A percentile compares a stretch with the other conserved stretches of the same genome.
phyloP scores from a whole-genome alignment of 2,797 vertebrate species.

The Hirundo rustica region DNA sequence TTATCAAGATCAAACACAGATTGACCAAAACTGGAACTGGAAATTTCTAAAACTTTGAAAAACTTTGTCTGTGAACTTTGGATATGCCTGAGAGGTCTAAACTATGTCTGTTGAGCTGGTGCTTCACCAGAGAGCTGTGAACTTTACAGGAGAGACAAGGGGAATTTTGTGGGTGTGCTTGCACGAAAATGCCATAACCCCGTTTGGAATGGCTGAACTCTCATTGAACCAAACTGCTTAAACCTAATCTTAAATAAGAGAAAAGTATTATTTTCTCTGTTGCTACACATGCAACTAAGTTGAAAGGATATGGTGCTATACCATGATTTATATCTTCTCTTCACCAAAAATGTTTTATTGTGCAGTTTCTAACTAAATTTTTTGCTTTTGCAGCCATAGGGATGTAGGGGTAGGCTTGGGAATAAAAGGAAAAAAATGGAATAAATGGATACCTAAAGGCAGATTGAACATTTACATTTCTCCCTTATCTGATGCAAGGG shows the following conservation, averaged over 20 bases:
- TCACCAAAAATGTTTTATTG: background rate
- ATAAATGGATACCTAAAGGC: background rate
- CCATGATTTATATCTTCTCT: background rate
- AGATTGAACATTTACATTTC: slow-evolving; percentile 33
- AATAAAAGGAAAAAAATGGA: background rate
- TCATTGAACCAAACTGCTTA: background rate
- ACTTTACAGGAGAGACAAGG: background rate
- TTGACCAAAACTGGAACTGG: background rate
- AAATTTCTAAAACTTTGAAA: background rate
- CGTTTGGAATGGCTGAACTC: background rate
- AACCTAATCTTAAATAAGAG: background rate
- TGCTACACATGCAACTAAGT: background rate
- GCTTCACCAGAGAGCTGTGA: background rate
- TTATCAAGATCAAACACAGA: background rate
- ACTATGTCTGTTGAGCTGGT: fast-evolving
- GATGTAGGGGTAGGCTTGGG: background rate
- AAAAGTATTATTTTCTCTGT: background rate
- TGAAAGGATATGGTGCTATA: background rate
- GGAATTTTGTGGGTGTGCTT: background rate
- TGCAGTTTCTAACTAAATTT: background rate
- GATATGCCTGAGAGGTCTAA: background rate
- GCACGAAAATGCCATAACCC: background rate
- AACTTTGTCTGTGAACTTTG: background rate
- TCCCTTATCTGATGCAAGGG: slow-evolving; percentile 22
- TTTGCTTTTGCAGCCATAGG: background rate